Evolutionary conservation across 1,140 invertebrate genomes (phyloP).

Genomic region (Trachymyrmex septentrionalis): DNA sequence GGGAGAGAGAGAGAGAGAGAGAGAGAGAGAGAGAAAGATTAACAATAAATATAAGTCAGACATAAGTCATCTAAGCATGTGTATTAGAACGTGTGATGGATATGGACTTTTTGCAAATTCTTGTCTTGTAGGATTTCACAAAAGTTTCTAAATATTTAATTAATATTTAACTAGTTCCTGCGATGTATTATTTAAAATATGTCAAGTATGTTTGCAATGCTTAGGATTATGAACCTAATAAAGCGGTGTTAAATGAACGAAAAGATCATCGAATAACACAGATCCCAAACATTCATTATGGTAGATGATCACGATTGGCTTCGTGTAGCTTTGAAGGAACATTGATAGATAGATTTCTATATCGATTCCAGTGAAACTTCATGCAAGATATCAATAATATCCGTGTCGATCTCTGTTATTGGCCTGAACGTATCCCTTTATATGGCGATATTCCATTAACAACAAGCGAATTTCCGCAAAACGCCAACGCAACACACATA

Average conservation of each 20-base stretch:
- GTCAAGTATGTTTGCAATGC: background rate
- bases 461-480: slow-evolving; percentile 39
- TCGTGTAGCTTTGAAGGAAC: slow-evolving; percentile 6
- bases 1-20: no score
- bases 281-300: background rate
- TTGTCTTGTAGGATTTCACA: background rate
- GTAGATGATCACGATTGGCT: background rate
- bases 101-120: slow-evolving; percentile 37
- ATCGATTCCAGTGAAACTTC: background rate
- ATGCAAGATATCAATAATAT: background rate
- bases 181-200: slow-evolving; percentile 26
- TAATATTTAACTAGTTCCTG: background rate
- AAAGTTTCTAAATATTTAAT: background rate
- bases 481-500: background rate
- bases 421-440: background rate
- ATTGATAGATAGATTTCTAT: slow-evolving; percentile 1
- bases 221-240: background rate
- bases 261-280: background rate
- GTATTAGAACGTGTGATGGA: slow-evolving; percentile 37
- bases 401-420: slow-evolving; percentile 14
- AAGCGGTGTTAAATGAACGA: background rate
- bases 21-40: background rate
- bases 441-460: slow-evolving; percentile 11
- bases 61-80: slow-evolving; percentile 54
- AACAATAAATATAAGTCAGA: slow-evolving; percentile 50